Base-by-base conservation (phyloP, 2,888 invertebrate species). In the Baronia brevicornis region DNA sequence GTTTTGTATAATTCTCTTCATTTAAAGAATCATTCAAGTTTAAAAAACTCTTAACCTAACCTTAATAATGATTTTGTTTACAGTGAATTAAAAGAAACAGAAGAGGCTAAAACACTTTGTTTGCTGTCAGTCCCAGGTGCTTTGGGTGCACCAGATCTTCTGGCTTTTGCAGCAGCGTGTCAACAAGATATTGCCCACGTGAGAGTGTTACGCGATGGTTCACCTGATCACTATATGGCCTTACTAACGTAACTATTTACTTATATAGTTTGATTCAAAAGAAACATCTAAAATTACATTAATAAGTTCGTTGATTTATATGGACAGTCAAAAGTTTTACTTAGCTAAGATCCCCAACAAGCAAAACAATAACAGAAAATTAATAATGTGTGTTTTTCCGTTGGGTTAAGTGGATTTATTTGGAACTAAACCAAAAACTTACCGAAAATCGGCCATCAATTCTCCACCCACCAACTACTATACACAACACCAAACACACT, bases 221-320 rank as follows among this genome's bases (percentile, higher is more conserved):
- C 90, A 9, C 96, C 97, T 0, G 98, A 98, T 74, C 97, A 97
- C 65, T 99, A 98, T 62, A 98, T 99, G 98, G 95, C 96, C 22
- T 79, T 99, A 11, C 84, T 99, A 18, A 97, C 95, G 86, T 97
- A 64, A 85, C 86, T 73, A 20, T 14, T 4, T 6, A 14, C 11
- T 5, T 9, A 3, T 23, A 3, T 1, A 7, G 4, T 20, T 20
- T 4, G 19, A n/a, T 4, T 8, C 11, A 6, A n/a, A 4, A 19
- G 18, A 21, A 3, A 21, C 5, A 10, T 9, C n/a, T 1, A 4
- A 28, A 12, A 2, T 7, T 28, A 15, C 9, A n/a, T 15, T 8
- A 6, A 17, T 5, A 17, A 6, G 17, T 17, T 17, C n/a, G n/a
- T n/a, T n/a, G n/a, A n/a, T n/a, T n/a, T n/a, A n/a, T n/a, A n/a